These are phyloP conservation scores for Octodonta nipae DNA, from an alignment of 2,888 invertebrate species.

Conservation along the genomic window DNA sequence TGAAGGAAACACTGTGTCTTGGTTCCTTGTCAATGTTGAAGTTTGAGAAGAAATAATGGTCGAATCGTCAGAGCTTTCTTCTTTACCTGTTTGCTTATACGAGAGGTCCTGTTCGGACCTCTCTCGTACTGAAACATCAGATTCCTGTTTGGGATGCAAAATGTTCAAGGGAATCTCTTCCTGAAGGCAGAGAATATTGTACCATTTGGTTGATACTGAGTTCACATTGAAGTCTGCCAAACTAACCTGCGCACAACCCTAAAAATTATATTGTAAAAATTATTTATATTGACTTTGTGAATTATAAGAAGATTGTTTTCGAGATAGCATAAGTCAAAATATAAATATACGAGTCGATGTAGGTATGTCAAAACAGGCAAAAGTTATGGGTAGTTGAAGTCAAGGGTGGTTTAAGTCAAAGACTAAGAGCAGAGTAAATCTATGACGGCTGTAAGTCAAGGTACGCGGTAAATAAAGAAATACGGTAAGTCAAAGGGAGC, in stretches of 20 bases:
- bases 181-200: conserved; percentile 79
- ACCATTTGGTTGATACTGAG: conserved; percentile 75
- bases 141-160: conserved; percentile 38
- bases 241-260: conserved; percentile 93
- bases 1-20: conserved; percentile 44
- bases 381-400: too few species aligned
- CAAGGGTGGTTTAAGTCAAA: too few species aligned
- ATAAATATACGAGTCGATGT: too few species aligned
- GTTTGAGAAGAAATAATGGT: conserved; percentile 94
- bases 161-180: conserved; percentile 14
- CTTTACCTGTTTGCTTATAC: conserved; percentile 38
- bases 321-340: too few species aligned
- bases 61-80: conserved; percentile 92
- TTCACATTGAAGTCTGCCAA: conserved; percentile 87
- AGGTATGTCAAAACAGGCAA: too few species aligned
- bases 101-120: conserved; percentile 26
- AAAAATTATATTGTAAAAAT: conserved; percentile 16
- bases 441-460: too few species aligned
- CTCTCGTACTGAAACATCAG: conserved; percentile 39
- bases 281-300: too few species aligned
- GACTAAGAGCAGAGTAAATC: too few species aligned
- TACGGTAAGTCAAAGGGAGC: too few species aligned
- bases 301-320: too few species aligned
- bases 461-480: too few species aligned
- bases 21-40: conserved; percentile 85